Conservation (phyloP, 2,113 vertebrate species). For the Alaudala cheleensis region DNA sequence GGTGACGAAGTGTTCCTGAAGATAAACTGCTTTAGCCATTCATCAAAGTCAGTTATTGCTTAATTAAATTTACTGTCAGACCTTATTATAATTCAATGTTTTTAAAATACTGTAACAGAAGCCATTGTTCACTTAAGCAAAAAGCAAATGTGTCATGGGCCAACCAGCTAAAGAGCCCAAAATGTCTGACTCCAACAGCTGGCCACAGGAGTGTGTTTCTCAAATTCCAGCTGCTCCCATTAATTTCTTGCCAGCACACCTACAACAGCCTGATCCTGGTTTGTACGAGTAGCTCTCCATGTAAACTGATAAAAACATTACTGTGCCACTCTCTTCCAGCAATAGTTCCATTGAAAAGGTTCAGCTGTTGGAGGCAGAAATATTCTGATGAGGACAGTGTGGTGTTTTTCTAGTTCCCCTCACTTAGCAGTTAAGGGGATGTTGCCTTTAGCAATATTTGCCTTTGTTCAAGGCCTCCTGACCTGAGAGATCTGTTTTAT, state of each 20-base stretch:
- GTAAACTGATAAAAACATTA: neutral
- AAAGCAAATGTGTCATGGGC: neutral
- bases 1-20: neutral
- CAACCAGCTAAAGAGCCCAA: neutral
- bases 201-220: neutral
- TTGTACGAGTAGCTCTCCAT: neutral
- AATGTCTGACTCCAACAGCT: neutral
- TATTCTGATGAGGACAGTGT: neutral
- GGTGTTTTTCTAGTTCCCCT: slow-evolving; percentile 26
- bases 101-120: neutral
- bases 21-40: neutral
- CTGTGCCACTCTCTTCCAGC: neutral
- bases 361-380: slow-evolving; percentile 6
- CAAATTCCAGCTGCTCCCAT: neutral
- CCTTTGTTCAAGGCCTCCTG: slow-evolving; percentile 26
- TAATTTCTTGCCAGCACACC: neutral
- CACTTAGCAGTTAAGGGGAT: neutral
- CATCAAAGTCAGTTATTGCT: neutral
- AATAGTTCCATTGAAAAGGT: slow-evolving; percentile 13
- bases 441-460: slow-evolving; percentile 55
- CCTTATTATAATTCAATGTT: neutral
- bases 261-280: neutral
- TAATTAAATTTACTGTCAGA: neutral
- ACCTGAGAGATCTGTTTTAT: neutral
- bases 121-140: neutral